These are phyloP conservation scores for Cartodere bifasciata DNA, from an alignment of 2,888 invertebrate species.

Conservation along the genomic window DNA sequence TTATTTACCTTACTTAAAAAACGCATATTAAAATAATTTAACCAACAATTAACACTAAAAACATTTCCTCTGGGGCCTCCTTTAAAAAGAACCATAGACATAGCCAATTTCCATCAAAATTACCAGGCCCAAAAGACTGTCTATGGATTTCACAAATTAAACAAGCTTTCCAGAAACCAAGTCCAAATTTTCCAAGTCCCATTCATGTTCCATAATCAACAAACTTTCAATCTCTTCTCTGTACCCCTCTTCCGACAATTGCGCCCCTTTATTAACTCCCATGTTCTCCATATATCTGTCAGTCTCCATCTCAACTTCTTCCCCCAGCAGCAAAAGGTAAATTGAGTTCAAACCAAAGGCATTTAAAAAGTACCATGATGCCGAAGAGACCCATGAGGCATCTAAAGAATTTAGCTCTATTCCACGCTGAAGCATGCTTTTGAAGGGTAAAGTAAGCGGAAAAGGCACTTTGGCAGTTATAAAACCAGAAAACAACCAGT, in stretches of 20 bases:
- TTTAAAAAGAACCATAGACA: no score
- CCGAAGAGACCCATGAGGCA: conserved; percentile 97
- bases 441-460: conserved; percentile 89
- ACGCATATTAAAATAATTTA: no score
- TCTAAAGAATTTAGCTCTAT: conserved; percentile 86
- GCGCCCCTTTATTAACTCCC: conserved; percentile 89
- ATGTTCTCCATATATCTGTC: conserved; percentile 87
- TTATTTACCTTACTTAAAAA: no score
- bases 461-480: conserved; percentile 74
- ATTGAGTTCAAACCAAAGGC: conserved; percentile 93
- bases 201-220: conserved; percentile 84
- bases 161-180: no score
- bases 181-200: conserved; percentile 78
- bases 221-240: conserved; percentile 97
- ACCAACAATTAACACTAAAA: no score
- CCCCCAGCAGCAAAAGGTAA: conserved; percentile 88
- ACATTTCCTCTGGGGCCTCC: no score
- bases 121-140: no score
- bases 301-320: conserved; percentile 85
- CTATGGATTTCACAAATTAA: no score
- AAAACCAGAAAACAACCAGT: conserved; percentile 98
- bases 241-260: conserved; percentile 90
- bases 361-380: conserved; percentile 98
- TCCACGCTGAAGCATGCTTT: conserved; percentile 95
- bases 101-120: no score